Conservation (phyloP, 2,113 vertebrate genomes). For the Dasyornis broadbenti region DNA sequence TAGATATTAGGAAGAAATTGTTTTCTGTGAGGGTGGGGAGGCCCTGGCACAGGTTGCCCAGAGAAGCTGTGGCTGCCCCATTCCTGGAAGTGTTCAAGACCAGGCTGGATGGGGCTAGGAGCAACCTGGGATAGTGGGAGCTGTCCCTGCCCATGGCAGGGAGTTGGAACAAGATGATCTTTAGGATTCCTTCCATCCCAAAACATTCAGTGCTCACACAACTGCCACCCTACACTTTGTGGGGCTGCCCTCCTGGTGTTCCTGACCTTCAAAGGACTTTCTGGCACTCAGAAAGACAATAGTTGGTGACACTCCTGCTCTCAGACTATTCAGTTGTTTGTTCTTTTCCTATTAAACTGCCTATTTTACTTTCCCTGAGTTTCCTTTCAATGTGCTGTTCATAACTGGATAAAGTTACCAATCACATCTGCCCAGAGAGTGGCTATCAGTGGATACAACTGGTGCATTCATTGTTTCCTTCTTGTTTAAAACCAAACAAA, state of each 20-base stretch:
- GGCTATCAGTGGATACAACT: not conserved
- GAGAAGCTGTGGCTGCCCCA: not conserved
- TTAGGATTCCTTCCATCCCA: not conserved
- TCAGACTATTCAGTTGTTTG: not conserved
- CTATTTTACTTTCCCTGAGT: not conserved
- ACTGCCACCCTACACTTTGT: not conserved
- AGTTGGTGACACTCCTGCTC: not conserved
- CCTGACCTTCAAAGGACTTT: not conserved
- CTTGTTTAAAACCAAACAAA: not conserved
- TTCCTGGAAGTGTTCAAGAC: not conserved
- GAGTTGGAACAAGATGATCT: not conserved
- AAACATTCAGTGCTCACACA: not conserved
- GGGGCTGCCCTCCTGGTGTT: not conserved
- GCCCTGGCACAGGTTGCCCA: not conserved
- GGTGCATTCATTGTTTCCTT: not conserved
- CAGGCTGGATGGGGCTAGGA: not conserved
- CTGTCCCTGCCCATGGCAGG: not conserved
- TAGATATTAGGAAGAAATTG: not conserved
- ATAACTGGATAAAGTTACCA: not conserved
- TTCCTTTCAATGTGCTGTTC: not conserved
- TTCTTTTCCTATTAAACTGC: not conserved
- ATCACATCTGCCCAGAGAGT: not conserved
- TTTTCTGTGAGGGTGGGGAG: not conserved
- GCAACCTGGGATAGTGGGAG: not conserved
- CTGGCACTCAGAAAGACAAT: not conserved